Conservation (phyloP, 2,113 vertebrate genomes). For the Pluvianellus socialis region DNA sequence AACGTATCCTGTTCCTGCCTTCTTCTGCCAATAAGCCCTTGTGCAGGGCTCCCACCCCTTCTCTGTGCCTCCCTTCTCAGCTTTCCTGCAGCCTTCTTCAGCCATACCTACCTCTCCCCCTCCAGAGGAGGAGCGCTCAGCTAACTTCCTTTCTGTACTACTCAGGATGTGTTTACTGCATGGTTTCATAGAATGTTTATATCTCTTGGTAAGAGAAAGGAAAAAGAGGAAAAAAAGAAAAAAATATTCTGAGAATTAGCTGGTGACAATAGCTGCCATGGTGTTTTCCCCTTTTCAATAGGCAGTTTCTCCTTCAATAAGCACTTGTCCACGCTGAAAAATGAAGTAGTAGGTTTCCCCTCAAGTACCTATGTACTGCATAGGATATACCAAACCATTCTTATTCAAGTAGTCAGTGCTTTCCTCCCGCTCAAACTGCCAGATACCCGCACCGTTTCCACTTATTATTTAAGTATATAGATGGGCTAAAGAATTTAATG, state of each 20-base stretch:
- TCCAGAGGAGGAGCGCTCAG: not conserved
- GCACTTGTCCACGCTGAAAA: not conserved
- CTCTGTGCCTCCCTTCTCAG: not conserved
- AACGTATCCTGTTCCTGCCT: slow-evolving; percentile 21
- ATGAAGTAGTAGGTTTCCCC: not conserved
- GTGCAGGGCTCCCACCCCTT: slow-evolving; percentile 21
- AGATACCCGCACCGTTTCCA: not conserved
- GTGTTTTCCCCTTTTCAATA: not conserved
- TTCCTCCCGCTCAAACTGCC: not conserved
- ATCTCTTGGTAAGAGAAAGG: not conserved
- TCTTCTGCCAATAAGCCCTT: slow-evolving; percentile 10
- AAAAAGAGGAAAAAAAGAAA: accelerated
- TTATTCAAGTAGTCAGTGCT: not conserved
- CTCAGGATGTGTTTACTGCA: not conserved
- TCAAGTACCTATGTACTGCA: not conserved
- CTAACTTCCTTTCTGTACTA: not conserved
- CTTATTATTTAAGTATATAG: not conserved
- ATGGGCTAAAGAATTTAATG: not conserved
- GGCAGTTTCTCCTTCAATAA: not conserved
- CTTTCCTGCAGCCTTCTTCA: slow-evolving; percentile 12
- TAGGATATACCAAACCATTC: not conserved
- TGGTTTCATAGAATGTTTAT: not conserved
- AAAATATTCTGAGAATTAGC: not conserved
- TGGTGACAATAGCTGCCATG: not conserved
- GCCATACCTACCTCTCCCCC: not conserved